Evolutionary conservation across 2,113 vertebrate species (phyloP).

Genomic region (Probosciger aterrimus): DNA sequence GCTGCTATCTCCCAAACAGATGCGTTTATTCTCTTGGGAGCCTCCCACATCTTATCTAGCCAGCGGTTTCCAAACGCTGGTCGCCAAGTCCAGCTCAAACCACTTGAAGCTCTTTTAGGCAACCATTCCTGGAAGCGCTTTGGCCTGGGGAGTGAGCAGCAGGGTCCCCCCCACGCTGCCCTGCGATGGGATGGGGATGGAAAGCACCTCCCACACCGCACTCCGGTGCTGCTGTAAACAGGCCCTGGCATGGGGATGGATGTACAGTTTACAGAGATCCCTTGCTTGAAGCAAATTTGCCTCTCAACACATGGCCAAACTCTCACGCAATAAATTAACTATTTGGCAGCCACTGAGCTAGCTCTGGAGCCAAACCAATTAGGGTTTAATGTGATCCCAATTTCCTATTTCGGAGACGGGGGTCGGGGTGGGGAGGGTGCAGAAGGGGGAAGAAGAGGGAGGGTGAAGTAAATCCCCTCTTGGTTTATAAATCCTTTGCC

Average conservation of each 20-base stretch:
- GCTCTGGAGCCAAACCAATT: slow-evolving; percentile 71
- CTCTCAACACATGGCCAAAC: slow-evolving; percentile 66
- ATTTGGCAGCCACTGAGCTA: slow-evolving; percentile 55
- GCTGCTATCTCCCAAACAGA: slow-evolving; percentile 44
- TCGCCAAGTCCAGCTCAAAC: neutral
- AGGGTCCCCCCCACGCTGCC: neutral
- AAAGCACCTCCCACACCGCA: neutral
- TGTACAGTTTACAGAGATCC: slow-evolving; percentile 46
- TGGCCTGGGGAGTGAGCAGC: neutral
- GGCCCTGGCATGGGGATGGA: slow-evolving; percentile 21
- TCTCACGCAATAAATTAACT: slow-evolving; percentile 74
- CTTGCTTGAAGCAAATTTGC: slow-evolving; percentile 64
- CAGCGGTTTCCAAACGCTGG: neutral
- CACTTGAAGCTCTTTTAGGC: neutral
- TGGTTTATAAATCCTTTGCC: slow-evolving; percentile 65
- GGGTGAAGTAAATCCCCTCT: slow-evolving; percentile 50
- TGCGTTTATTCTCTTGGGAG: slow-evolving; percentile 16
- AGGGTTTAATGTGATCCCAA: slow-evolving; percentile 68
- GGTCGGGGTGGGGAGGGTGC: neutral
- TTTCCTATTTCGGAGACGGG: slow-evolving; percentile 65
- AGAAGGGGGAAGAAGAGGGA: neutral
- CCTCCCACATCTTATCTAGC: slow-evolving; percentile 33
- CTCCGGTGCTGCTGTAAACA: slow-evolving; percentile 14
- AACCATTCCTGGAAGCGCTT: neutral
- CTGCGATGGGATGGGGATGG: neutral